Conservation (phyloP, 2,888 invertebrate species). For the Cheilosia urbana region DNA sequence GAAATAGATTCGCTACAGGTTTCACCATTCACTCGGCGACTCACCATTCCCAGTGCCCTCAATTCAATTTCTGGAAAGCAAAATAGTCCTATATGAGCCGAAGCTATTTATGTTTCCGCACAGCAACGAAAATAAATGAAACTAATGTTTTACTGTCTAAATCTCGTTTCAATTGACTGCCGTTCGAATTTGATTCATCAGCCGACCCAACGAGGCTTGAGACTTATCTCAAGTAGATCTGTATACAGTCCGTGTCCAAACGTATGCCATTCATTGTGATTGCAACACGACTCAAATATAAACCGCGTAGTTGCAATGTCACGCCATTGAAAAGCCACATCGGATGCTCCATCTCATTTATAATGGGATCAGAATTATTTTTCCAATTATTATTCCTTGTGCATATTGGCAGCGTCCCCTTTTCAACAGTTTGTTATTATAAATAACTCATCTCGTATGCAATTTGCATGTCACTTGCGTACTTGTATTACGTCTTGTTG, state of each 20-base stretch:
- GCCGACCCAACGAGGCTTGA: background rate
- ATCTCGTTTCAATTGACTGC: background rate
- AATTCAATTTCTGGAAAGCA: background rate
- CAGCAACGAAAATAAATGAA: background rate
- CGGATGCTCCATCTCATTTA: conserved; percentile 1
- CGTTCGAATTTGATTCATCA: background rate
- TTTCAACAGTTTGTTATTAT: background rate
- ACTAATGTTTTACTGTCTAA: background rate
- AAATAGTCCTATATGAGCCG: background rate
- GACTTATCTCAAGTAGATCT: background rate
- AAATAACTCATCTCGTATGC: background rate
- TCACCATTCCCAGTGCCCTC: background rate
- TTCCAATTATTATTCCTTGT: background rate
- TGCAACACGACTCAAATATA: background rate
- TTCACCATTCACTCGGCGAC: background rate
- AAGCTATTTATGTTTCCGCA: background rate
- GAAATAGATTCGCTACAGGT: background rate
- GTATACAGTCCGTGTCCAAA: too few relatives aligned
- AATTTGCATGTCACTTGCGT: background rate
- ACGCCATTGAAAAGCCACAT: background rate
- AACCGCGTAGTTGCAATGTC: background rate
- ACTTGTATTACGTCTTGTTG: background rate
- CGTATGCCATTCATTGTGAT: background rate
- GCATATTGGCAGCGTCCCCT: background rate
- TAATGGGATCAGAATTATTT: conserved; percentile 1